Evolutionary conservation across 1,140 invertebrate species (phyloP), one percentile per base, ranked within the genome.

Genomic region (Platyura marginata): DNA sequence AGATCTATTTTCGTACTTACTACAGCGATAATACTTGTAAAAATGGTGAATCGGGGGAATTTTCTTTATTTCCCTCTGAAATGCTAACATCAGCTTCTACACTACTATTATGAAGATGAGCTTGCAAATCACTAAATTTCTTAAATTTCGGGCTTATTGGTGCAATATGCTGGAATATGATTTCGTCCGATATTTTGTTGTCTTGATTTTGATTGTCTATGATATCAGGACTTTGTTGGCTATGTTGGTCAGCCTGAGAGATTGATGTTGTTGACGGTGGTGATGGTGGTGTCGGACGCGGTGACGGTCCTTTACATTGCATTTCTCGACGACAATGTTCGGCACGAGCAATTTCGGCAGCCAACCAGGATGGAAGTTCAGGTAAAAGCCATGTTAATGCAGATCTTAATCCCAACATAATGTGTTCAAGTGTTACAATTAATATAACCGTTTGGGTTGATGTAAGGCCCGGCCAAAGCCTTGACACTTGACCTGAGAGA

Each of bases 301-400:
- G 59, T 16, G 59, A 59, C 11, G 58, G 55, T 13, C 59, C 59
- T 46, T 61, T 61, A 38, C 69, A 65, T 29, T 75, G 69, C 22
- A 76, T 78, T 56, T 82, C 77, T 38, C 79, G 65, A 33, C 83
- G 61, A 42, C 83, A 72, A 62, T 82, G 86, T 62, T 88, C 82
- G 2, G 82, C 79, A 46, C 85, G 83, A 0, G 83, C 82, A 72
- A 87, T 84, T 61, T 88, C 83, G 1, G 81, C 83, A 4, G 84
- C 84, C 34, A 98, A 74, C 83, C 87, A 91, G 25, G 75, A 73
- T 2, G 93, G 92, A 48, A 94, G 74, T 63, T 94, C 87, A 0
- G 92, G 91, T 46, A 97, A 85, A 0, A 83, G 76, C 59, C 81
- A 78, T 21, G 83, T 81, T 18, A 61, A 43, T 16, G 59, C 59